Evolutionary conservation across 2,797 vertebrate genomes (phyloP).

Genomic region (Brachymystax lenok): DNA sequence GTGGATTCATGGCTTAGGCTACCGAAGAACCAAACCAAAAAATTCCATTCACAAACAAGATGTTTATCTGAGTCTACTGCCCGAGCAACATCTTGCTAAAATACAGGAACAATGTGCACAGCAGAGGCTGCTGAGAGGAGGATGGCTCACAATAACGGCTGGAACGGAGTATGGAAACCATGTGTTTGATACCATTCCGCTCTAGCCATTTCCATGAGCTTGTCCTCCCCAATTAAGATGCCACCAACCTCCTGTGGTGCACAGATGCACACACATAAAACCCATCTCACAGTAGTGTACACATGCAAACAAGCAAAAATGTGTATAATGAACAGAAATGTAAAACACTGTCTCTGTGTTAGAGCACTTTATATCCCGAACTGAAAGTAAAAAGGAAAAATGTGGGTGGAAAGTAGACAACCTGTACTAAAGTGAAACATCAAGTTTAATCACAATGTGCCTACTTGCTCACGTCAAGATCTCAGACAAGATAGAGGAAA

Average conservation of each 20-base stretch:
- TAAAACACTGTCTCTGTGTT: too few species aligned
- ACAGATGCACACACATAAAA: neutral
- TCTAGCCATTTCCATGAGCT: too few species aligned
- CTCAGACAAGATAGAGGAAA: slow-evolving; percentile 50
- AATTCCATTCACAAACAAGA: slow-evolving; percentile 52
- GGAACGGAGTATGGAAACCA: too few species aligned
- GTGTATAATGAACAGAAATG: too few species aligned
- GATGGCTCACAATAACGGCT: too few species aligned
- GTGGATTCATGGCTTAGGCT: slow-evolving; percentile 33
- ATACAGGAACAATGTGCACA: slow-evolving; percentile 13
- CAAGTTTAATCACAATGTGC: slow-evolving; percentile 40
- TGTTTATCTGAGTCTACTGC: slow-evolving; percentile 43
- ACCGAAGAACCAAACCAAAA: slow-evolving; percentile 33
- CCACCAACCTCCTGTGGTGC: too few species aligned
- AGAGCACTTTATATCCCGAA: neutral
- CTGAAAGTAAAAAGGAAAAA: neutral
- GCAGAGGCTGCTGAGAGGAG: too few species aligned
- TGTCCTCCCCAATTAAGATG: too few species aligned
- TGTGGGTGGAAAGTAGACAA: slow-evolving; percentile 7
- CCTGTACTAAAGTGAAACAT: slow-evolving; percentile 35
- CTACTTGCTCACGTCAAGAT: slow-evolving; percentile 62
- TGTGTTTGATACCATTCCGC: too few species aligned
- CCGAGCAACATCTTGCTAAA: slow-evolving; percentile 8
- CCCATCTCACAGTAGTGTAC: slow-evolving; percentile 21
- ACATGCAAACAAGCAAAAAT: neutral